Percentiles rank a stretch among this genome's conserved stretches.
These are phyloP conservation scores for Onychomys torridus DNA, from an alignment of 2,797 vertebrate species.

Conservation along the genomic window DNA sequence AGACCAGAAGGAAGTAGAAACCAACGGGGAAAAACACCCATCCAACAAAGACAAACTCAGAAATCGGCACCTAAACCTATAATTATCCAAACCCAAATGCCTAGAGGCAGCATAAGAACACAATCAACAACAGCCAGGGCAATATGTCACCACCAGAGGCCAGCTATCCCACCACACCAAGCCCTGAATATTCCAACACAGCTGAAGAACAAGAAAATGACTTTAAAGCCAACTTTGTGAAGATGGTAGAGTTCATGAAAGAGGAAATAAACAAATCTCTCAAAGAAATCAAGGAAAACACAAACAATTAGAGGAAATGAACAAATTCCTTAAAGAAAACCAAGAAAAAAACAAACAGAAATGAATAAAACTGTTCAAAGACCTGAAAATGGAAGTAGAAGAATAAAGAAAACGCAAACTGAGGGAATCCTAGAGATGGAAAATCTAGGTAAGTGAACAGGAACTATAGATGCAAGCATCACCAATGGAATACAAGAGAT, in stretches of 20 bases:
- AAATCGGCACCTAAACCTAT: not conserved
- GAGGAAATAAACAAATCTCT: not conserved
- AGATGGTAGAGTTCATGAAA: not conserved
- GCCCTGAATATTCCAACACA: not conserved
- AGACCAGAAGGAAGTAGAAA: not conserved
- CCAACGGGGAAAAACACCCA: not conserved
- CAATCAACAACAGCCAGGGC: not conserved
- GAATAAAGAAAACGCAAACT: not conserved
- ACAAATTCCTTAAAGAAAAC: not conserved
- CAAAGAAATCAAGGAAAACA: no score
- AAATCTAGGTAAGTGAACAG: not conserved
- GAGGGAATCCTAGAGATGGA: not conserved
- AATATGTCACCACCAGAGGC: not conserved
- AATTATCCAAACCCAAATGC: not conserved
- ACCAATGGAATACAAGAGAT: not conserved
- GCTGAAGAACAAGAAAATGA: not conserved
- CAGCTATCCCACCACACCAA: not conserved
- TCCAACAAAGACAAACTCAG: not conserved
- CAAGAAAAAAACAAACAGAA: not conserved
- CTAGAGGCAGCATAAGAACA: not conserved
- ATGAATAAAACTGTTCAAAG: not conserved
- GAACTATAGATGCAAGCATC: not conserved
- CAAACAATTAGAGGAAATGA: no score
- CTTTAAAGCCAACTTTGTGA: not conserved
- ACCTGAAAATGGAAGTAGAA: not conserved